Evolutionary conservation across 2,888 invertebrate genomes (phyloP).

Genomic region (Perdita meconis): DNA sequence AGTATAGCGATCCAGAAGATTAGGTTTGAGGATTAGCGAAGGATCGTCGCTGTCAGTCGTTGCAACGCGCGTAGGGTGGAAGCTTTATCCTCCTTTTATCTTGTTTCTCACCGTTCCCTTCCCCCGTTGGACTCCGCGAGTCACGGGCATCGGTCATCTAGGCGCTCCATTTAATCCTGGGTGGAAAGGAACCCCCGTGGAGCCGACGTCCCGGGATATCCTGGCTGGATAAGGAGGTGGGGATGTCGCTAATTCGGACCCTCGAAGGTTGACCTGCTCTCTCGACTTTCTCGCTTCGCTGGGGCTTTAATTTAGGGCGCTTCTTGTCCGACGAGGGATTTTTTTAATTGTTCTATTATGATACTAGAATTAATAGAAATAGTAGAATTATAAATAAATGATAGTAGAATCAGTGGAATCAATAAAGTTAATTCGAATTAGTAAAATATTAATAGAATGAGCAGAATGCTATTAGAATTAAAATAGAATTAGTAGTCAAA

Average conservation of each 20-base stretch:
- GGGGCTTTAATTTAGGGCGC: conserved; percentile 50
- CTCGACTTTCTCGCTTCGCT: conserved; percentile 49
- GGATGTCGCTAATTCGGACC: conserved; percentile 81
- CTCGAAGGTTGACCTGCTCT: conserved; percentile 74
- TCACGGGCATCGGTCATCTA: conserved; percentile 82
- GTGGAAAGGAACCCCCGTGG: conserved; percentile 79
- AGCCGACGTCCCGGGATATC: conserved; percentile 78
- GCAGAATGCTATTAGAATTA: too few relatives aligned
- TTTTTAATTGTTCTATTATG: conserved; percentile 47
- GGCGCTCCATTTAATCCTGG: conserved; percentile 83
- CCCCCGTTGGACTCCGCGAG: conserved; percentile 56
- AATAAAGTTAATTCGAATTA: too few relatives aligned
- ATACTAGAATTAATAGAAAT: too few relatives aligned
- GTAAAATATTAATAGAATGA: too few relatives aligned
- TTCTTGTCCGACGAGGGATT: conserved; percentile 29
- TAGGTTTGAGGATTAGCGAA: conserved; percentile 73
- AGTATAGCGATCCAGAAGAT: conserved; percentile 69
- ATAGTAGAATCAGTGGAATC: too few relatives aligned
- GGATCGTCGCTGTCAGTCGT: conserved; percentile 63
- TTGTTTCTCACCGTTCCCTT: conserved; percentile 77
- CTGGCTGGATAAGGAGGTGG: conserved; percentile 76
- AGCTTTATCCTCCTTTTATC: conserved; percentile 83
- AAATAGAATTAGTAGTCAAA: too few relatives aligned
- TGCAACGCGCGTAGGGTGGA: conserved; percentile 46
- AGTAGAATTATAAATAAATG: too few relatives aligned